These are phyloP conservation scores for Oreohelix idahoensis DNA, from an alignment of 1,140 invertebrate species.

Conservation along the genomic window DNA sequence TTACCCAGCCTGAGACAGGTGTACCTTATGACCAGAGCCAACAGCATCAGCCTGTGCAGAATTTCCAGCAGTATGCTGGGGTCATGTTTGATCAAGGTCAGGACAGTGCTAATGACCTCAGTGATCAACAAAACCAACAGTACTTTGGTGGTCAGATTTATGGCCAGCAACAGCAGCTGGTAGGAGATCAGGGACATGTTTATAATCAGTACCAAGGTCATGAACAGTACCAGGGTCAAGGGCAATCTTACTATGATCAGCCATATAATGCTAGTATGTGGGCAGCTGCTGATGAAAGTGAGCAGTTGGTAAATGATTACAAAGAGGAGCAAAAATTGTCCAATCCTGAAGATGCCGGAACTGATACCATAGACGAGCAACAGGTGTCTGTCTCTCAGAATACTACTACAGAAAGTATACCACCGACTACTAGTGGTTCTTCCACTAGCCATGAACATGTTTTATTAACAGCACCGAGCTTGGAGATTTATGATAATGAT, in stretches of 20 bases:
- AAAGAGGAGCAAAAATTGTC: background rate
- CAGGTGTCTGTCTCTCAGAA: background rate
- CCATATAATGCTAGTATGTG: background rate
- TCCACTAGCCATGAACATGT: background rate
- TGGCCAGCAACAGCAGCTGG: background rate
- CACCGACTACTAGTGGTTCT: background rate
- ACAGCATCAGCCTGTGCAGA: background rate
- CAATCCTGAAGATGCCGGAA: background rate
- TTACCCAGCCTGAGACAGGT: background rate
- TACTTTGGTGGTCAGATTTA: background rate
- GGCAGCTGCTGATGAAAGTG: background rate
- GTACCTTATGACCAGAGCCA: background rate
- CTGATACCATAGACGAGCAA: background rate
- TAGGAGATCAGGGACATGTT: background rate
- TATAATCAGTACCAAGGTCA: background rate
- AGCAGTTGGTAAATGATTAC: background rate
- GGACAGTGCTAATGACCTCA: background rate
- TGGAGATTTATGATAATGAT: constrained; percentile 18
- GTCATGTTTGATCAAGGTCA: background rate
- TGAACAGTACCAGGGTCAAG: background rate
- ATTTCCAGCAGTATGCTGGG: background rate
- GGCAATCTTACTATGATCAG: background rate
- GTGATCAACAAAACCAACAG: background rate
- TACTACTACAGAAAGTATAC: background rate
- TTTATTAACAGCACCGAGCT: background rate